Evolutionary conservation across 2,113 vertebrate species (phyloP).

Genomic region (Crocuta crocuta): DNA sequence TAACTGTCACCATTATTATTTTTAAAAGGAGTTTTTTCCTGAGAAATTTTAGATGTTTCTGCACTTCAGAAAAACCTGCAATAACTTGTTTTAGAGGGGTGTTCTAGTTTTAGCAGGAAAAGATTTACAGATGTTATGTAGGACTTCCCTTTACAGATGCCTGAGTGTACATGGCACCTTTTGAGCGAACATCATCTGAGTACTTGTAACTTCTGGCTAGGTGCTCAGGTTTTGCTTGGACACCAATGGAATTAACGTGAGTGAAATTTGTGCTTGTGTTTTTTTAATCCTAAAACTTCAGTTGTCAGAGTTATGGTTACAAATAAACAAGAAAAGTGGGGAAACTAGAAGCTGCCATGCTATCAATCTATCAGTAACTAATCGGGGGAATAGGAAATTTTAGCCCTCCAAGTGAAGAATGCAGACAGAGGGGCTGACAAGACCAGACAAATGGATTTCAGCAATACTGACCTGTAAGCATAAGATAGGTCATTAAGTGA

Average conservation of each 20-base stretch:
- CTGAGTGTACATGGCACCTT: neutral
- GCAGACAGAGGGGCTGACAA: neutral
- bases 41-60: neutral
- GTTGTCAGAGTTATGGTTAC: neutral
- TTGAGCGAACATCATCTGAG: neutral
- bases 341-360: neutral
- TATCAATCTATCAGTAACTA: neutral
- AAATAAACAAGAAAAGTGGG: neutral
- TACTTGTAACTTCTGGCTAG: neutral
- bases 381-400: slow-evolving; percentile 2
- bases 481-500: neutral
- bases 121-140: neutral
- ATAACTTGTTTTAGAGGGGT: neutral
- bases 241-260: neutral
- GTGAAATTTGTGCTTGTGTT: neutral
- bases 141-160: neutral
- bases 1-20: slow-evolving; percentile 28
- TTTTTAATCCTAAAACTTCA: slow-evolving; percentile 18
- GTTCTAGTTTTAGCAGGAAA: neutral
- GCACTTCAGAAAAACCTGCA: neutral
- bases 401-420: neutral
- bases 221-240: neutral
- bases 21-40: neutral
- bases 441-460: neutral
- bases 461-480: neutral